Evolutionary conservation across 2,888 invertebrate genomes (phyloP), one percentile per base, ranked within the genome.

Genomic region (Neuroscelio doddi): DNA sequence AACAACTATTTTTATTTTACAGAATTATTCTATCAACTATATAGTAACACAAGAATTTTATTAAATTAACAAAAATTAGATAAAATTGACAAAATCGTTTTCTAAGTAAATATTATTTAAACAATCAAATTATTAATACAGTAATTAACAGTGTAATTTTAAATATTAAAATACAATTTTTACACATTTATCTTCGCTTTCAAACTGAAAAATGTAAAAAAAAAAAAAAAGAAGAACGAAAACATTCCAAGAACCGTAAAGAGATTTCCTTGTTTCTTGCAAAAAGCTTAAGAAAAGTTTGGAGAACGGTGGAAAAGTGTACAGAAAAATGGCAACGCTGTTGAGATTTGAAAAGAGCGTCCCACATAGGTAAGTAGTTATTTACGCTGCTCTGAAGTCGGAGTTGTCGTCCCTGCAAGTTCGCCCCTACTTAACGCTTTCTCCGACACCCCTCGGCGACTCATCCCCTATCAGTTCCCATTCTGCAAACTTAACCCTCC

Each of bases 401-500:
- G 42, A 55, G 42, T 50, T 55, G 30, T 47, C 26, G 17, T 55
- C 62, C 44, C 52, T 69, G 65, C 69, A 64, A 71, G 65, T 69
- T 78, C 73, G 73, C 75, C 78, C 80, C 79, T 80, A 80, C 82
- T 82, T 82, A 81, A 81, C 80, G 81, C 80, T 80, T 79, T 77
- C 78, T 77, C 78, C 73, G 69, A 79, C 80, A 77, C 77, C 80
- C 80, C 67, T 74, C 64, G 75, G 75, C 21, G 72, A 76, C 79
- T 78, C 82, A 80, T 82, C 82, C 81, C 72, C 72, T 78, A 78
- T 80, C 81, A 80, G 81, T 80, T 80, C 76, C 74, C 76, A 75
- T 78, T 79, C 77, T 70, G 47, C 64, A 68, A 64, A 53, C 70
- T 68, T 52, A 73, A 75, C 76, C 79, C 77, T 73, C 72, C 67